Evolutionary conservation across 1,140 invertebrate species (phyloP).

Genomic region (Drosophila funebris): DNA sequence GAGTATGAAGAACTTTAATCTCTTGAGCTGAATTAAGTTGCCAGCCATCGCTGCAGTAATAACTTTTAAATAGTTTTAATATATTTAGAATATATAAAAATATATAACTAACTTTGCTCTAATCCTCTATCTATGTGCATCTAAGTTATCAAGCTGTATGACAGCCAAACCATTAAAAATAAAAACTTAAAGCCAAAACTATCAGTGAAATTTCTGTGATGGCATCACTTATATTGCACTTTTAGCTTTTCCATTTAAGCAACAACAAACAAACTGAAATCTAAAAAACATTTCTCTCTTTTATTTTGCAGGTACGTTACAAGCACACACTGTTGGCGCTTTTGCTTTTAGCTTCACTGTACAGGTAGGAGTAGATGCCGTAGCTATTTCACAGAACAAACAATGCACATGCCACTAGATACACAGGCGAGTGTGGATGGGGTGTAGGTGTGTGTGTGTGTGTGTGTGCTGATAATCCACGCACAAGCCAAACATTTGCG

Average conservation of each 20-base stretch:
- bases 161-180: neutral
- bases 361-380: conserved; percentile 25
- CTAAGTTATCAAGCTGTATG: too few relatives aligned
- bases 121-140: too few relatives aligned
- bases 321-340: neutral
- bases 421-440: neutral
- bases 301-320: conserved; percentile 61
- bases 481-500: conserved; percentile 59
- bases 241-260: conserved; percentile 8
- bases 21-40: too few relatives aligned
- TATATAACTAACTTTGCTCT: too few relatives aligned
- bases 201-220: neutral
- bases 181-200: too few relatives aligned
- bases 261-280: conserved; percentile 20
- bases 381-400: neutral
- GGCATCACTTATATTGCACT: neutral
- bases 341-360: neutral
- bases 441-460: neutral
- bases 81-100: too few relatives aligned
- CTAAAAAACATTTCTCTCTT: neutral
- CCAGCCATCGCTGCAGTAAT: too few relatives aligned
- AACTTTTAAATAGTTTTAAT: too few relatives aligned
- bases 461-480: conserved; percentile 29
- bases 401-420: neutral
- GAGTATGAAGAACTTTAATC: too few relatives aligned